Evolutionary conservation across 2,888 invertebrate genomes (phyloP).

Genomic region (Tenthredo amoena): DNA sequence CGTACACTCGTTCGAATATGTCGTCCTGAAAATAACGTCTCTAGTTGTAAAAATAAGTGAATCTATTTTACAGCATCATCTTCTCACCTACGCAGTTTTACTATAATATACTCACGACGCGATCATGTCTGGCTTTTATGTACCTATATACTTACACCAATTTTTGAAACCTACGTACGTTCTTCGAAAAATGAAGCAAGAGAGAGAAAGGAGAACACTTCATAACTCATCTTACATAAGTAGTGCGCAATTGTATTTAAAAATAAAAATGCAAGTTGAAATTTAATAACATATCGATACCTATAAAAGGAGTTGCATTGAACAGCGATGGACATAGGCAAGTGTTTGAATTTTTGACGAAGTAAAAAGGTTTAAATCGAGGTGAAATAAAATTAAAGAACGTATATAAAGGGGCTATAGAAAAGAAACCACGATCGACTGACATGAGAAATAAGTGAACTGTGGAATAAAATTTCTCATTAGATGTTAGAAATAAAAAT

Average conservation of each 20-base stretch:
- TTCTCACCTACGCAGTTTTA: conserved; percentile 47
- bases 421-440: neutral
- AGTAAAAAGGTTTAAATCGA: neutral
- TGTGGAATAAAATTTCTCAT: neutral
- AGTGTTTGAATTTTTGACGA: neutral
- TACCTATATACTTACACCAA: neutral
- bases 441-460: neutral
- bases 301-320: neutral
- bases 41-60: conserved; percentile 30
- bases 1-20: conserved; percentile 40
- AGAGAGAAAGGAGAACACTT: neutral
- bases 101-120: conserved; percentile 20
- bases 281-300: neutral
- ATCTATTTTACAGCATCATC: conserved; percentile 38
- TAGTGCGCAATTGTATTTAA: neutral
- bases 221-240: neutral
- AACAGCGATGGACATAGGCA: neutral
- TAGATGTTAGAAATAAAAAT: neutral
- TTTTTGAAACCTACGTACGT: neutral
- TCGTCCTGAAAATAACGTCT: conserved; percentile 43
- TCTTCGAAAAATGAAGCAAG: neutral
- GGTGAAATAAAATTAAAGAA: neutral
- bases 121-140: neutral
- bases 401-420: neutral
- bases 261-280: neutral